A percentile compares a stretch with the other conserved stretches of the same genome.
Conservation (phyloP, 2,888 invertebrate species). For the Conops quadrifasciatus region DNA sequence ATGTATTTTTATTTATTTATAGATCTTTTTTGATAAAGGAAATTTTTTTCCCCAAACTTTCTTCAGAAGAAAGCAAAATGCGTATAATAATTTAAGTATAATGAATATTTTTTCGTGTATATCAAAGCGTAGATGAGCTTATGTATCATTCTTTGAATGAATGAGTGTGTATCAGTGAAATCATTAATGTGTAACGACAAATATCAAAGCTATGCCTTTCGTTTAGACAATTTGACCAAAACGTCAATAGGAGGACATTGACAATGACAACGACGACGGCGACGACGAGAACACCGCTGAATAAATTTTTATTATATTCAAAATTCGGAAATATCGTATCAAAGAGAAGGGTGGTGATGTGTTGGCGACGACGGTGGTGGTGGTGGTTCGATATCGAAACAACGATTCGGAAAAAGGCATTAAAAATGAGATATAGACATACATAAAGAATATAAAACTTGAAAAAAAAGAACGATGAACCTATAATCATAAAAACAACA, state of each 20-base stretch:
- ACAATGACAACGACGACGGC: not conserved
- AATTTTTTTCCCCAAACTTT: no score
- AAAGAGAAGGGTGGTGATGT: no score
- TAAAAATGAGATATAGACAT: constrained; percentile 4
- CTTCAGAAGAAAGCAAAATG: no score
- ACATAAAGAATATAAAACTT: not conserved
- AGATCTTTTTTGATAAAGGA: no score
- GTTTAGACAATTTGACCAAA: constrained; percentile 27
- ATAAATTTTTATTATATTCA: constrained; percentile 1
- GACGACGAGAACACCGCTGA: not conserved
- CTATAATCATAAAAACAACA: not conserved
- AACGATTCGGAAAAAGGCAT: not conserved
- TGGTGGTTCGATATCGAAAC: constrained; percentile 16
- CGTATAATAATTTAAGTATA: no score
- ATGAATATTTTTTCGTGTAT: no score
- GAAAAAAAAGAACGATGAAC: not conserved
- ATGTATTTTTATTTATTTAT: no score
- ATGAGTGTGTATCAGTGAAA: no score
- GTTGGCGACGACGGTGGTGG: constrained; percentile 10
- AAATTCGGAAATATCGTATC: no score
- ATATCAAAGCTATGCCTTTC: constrained; percentile 10
- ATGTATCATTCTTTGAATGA: no score
- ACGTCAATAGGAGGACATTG: constrained; percentile 5
- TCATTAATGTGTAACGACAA: no score
- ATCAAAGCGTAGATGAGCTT: no score